Percentiles rank a stretch among this genome's conserved stretches.
phyloP scores from a whole-genome alignment of 2,888 invertebrate species.

The Drosophila subquinaria region DNA sequence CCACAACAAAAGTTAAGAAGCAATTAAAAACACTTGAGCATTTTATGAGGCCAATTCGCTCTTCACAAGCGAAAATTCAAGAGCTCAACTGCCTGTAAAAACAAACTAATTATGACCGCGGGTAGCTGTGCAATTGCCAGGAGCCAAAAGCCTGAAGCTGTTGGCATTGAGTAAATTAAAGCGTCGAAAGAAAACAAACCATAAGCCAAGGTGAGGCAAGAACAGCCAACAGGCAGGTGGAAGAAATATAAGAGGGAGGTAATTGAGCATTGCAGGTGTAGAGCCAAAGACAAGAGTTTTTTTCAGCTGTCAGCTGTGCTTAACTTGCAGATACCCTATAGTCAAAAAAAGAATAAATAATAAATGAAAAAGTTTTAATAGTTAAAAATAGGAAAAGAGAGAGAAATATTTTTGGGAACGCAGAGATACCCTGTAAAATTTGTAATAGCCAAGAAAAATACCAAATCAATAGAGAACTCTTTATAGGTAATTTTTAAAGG shows the following conservation, averaged over 20 bases:
- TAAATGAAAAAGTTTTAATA: not conserved
- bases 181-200: conserved; percentile 52
- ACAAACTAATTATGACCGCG: conserved; percentile 79
- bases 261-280: conserved; percentile 34
- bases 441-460: too few relatives aligned
- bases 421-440: too few relatives aligned
- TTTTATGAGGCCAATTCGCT: conserved; percentile 52
- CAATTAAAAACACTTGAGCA: conserved; percentile 46
- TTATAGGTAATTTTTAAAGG: not conserved
- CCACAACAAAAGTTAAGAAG: conserved; percentile 6
- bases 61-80: conserved; percentile 62
- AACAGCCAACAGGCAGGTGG: conserved; percentile 20
- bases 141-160: conserved; percentile 3
- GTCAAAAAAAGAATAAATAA: not conserved
- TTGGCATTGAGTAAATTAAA: conserved; percentile 67
- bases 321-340: conserved; percentile 4
- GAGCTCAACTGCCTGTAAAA: conserved; percentile 73
- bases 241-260: not conserved
- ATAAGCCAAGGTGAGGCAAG: conserved; percentile 48
- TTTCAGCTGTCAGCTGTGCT: not conserved
- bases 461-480: too few relatives aligned
- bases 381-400: not conserved
- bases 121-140: conserved; percentile 45
- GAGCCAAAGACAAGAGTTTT: conserved; percentile 8
- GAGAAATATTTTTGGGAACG: not conserved